phyloP scores from a whole-genome alignment of 37 sponge, comb jelly and placozoan genomes.

The Aphrocallistes beatrix region DNA sequence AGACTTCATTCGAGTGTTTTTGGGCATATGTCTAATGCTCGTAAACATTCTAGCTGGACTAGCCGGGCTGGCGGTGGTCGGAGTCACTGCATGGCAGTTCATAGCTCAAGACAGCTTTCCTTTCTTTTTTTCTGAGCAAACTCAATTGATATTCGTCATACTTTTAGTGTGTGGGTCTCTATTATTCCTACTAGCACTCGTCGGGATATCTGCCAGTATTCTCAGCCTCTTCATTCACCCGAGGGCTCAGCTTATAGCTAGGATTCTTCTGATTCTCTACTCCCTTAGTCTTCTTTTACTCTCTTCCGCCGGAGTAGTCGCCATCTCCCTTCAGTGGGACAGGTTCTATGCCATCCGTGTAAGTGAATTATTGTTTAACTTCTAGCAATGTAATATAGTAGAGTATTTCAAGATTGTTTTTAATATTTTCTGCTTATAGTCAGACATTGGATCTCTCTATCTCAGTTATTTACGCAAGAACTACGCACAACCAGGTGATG shows the following conservation, averaged over 20 bases:
- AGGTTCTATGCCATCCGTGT: background rate
- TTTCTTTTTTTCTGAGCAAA: background rate
- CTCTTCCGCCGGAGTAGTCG: background rate
- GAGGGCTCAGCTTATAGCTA: background rate
- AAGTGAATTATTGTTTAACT: background rate
- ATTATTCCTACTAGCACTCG: background rate
- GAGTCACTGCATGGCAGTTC: background rate
- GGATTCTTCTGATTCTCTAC: background rate
- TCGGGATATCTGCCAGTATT: background rate
- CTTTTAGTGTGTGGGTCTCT: background rate
- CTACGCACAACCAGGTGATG: background rate
- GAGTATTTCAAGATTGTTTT: too few relatives aligned
- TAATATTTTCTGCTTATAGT: background rate
- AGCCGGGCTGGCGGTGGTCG: background rate
- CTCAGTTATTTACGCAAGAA: background rate
- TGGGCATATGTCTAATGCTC: background rate
- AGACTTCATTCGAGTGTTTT: background rate
- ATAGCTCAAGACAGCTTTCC: background rate
- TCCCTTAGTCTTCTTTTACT: background rate
- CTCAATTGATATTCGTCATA: background rate
- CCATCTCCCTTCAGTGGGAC: background rate
- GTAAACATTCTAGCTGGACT: background rate
- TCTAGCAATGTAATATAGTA: too few relatives aligned
- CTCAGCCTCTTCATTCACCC: conserved; percentile 12
- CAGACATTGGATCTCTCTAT: background rate